Percentiles rank a stretch among this genome's conserved stretches.
These are phyloP conservation scores for Patella caerulea DNA, from an alignment of 2,888 invertebrate species.

Conservation along the genomic window DNA sequence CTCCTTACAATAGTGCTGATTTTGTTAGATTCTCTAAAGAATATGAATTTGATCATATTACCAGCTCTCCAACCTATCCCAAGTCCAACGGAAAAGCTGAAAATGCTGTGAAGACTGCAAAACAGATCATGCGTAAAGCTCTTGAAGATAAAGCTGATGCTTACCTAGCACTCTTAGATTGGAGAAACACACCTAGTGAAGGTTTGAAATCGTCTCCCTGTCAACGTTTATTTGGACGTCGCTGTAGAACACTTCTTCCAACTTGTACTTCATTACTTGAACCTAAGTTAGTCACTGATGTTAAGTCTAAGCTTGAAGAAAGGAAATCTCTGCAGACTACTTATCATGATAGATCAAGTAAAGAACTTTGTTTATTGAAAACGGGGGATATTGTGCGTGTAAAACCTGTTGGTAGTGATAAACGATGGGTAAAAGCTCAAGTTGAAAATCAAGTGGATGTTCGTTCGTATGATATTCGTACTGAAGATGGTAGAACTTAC, in stretches of 20 bases:
- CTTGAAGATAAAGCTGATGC: too few relatives aligned
- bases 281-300: background rate
- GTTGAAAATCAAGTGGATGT: too few relatives aligned
- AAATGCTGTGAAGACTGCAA: too few relatives aligned
- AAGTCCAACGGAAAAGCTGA: too few relatives aligned
- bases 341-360: background rate
- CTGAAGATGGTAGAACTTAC: too few relatives aligned
- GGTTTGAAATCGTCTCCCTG: slow-evolving; percentile 13
- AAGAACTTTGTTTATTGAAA: background rate
- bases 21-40: background rate
- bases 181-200: too few relatives aligned
- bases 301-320: too few relatives aligned
- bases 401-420: too few relatives aligned
- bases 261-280: background rate
- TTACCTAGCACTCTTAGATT: too few relatives aligned
- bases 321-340: background rate
- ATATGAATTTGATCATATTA: slow-evolving; percentile 18
- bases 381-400: background rate
- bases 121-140: background rate
- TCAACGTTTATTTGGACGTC: slow-evolving; percentile 20
- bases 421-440: too few relatives aligned
- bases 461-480: too few relatives aligned
- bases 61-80: slow-evolving; percentile 15
- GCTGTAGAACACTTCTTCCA: slow-evolving; percentile 10
- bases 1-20: slow-evolving; percentile 27